Percentiles rank a stretch among this genome's conserved stretches.
These are phyloP conservation scores for Argynnis bischoffii DNA, from an alignment of 2,888 invertebrate species.

Conservation along the genomic window DNA sequence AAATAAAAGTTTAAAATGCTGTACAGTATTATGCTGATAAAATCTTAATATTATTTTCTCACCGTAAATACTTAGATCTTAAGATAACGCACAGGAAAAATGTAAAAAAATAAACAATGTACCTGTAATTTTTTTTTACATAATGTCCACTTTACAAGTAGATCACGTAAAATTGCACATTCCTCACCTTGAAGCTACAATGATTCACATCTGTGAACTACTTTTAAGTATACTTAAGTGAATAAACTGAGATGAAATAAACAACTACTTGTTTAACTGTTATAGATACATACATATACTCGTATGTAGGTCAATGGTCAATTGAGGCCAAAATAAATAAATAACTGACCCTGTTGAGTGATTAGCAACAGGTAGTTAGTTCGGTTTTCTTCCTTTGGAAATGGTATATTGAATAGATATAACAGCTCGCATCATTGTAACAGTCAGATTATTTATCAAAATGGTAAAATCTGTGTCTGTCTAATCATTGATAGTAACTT, in stretches of 20 bases:
- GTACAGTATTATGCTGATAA: not conserved
- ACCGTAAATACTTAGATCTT: not conserved
- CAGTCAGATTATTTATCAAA: no score
- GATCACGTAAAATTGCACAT: conserved; percentile 15
- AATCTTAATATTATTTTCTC: no score
- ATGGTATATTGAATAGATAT: no score
- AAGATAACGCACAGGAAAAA: conserved; percentile 7
- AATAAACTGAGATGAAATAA: conserved; percentile 3
- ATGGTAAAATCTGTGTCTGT: no score
- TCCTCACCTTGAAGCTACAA: conserved; percentile 7
- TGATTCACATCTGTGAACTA: not conserved
- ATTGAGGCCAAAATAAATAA: no score
- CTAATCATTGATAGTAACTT: no score
- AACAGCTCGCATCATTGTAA: no score
- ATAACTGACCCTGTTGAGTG: no score
- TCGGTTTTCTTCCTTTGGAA: no score
- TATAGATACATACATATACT: not conserved
- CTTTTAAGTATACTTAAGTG: conserved; percentile 3
- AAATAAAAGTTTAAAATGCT: conserved; percentile 42
- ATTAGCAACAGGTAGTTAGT: no score
- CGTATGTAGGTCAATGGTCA: not conserved
- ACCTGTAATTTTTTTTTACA: not conserved
- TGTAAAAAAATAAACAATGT: not conserved
- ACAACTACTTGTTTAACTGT: not conserved
- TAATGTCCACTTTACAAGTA: not conserved